Conservation (phyloP, 2,797 vertebrate genomes). For the Phrynocephalus forsythii region DNA sequence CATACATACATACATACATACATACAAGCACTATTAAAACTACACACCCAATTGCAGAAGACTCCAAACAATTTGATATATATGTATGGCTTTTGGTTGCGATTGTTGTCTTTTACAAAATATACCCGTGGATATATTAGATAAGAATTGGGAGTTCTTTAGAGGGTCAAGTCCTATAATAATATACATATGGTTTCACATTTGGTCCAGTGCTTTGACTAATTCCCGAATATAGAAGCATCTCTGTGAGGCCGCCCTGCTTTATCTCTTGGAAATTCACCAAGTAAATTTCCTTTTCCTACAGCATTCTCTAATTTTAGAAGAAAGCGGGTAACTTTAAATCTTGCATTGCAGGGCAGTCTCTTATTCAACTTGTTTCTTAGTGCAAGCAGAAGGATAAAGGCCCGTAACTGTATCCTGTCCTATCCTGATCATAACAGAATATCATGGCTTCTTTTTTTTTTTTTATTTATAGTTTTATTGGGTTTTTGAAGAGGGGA, state of each 20-base stretch:
- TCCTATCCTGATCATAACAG: neutral
- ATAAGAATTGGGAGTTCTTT: neutral
- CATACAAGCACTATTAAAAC: too few relatives aligned
- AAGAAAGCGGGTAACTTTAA: neutral
- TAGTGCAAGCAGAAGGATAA: too few relatives aligned
- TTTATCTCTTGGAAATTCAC: neutral
- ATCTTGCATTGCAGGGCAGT: neutral
- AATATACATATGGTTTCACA: neutral
- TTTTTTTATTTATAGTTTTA: too few relatives aligned
- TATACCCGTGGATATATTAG: neutral
- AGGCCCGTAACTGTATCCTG: neutral
- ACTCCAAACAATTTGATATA: too few relatives aligned
- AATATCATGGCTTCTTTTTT: neutral
- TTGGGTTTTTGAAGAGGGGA: too few relatives aligned
- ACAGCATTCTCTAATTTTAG: neutral
- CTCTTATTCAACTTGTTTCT: neutral
- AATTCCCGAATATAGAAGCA: neutral
- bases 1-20: too few relatives aligned
- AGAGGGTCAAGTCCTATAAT: neutral
- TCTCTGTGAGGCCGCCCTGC: neutral
- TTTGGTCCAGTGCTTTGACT: neutral
- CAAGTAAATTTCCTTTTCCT: neutral
- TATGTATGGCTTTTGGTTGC: too few relatives aligned
- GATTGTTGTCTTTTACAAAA: neutral
- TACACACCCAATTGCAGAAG: too few relatives aligned